Evolutionary conservation across 2,113 vertebrate genomes (phyloP).

Genomic region (Poeciliopsis retropinna): DNA sequence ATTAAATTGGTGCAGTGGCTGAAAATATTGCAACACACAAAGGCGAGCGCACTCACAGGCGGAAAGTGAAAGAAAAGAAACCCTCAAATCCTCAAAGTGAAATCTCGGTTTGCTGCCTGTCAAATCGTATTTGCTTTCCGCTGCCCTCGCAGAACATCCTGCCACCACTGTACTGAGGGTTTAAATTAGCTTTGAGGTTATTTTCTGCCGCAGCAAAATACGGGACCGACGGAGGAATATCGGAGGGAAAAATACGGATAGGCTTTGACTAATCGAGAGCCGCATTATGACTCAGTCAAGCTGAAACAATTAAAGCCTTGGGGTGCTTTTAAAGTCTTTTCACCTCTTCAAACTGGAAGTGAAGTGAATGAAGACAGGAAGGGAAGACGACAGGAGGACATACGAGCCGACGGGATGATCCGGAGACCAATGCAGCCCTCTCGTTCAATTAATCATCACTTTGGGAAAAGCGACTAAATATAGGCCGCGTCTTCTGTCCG

Average conservation of each 20-base stretch:
- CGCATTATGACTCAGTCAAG: conserved; percentile 69
- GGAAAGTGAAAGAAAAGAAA: conserved; percentile 20
- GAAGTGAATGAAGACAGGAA: conserved; percentile 49
- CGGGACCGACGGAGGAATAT: conserved; percentile 38
- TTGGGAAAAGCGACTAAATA: conserved; percentile 58
- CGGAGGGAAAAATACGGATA: conserved; percentile 39
- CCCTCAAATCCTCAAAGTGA: conserved; percentile 33
- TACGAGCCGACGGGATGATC: conserved; percentile 33
- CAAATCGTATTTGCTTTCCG: conserved; percentile 44
- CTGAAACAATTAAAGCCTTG: conserved; percentile 67
- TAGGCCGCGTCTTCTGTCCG: conserved; percentile 44
- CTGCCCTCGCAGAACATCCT: conserved; percentile 48
- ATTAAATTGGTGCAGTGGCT: conserved; percentile 21
- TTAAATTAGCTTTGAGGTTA: conserved; percentile 55
- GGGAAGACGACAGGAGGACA: conserved; percentile 62
- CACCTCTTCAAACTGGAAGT: conserved; percentile 67
- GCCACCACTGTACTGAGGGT: conserved; percentile 34
- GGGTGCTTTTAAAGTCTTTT: conserved; percentile 76
- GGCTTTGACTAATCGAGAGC: conserved; percentile 62
- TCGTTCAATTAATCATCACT: conserved; percentile 64
- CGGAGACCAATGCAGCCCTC: conserved; percentile 36
- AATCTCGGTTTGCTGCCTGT: conserved; percentile 49
- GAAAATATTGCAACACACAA: conserved; percentile 14
- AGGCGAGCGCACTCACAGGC: conserved; percentile 5
- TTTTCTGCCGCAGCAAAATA: conserved; percentile 57